These are phyloP conservation scores for Danaus chrysippus DNA, from an alignment of 2,888 invertebrate genomes.

Conservation along the genomic window DNA sequence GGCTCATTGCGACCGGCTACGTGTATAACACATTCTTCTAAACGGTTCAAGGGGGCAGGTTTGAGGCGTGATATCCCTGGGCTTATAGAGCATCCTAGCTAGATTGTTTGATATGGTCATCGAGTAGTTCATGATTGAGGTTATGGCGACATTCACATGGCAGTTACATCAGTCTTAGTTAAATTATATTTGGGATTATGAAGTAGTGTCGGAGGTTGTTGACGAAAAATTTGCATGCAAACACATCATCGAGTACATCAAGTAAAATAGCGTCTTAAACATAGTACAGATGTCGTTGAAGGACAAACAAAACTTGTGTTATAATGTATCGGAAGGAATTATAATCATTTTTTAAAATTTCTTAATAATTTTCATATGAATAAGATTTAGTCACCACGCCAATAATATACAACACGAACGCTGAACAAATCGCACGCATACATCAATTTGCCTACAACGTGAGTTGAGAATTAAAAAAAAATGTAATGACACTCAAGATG, in stretches of 20 bases:
- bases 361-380: too few relatives aligned
- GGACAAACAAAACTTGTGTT: too few relatives aligned
- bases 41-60: constrained; percentile 71
- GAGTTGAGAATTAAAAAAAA: neutral
- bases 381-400: too few relatives aligned
- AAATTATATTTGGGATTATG: constrained; percentile 37
- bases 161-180: constrained; percentile 30
- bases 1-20: constrained; percentile 82
- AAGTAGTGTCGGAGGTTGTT: constrained; percentile 37
- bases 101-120: constrained; percentile 46
- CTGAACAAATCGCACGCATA: too few relatives aligned
- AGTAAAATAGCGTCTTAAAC: too few relatives aligned
- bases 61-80: constrained; percentile 59
- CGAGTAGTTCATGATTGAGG: constrained; percentile 42
- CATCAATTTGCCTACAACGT: too few relatives aligned
- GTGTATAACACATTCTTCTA: constrained; percentile 77
- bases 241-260: neutral
- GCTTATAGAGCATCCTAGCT: constrained; percentile 59
- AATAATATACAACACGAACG: too few relatives aligned
- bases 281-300: too few relatives aligned
- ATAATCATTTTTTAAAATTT: too few relatives aligned
- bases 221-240: constrained; percentile 59
- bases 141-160: constrained; percentile 22
- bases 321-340: too few relatives aligned
- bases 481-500: neutral